Conservation (phyloP, 2,888 invertebrate genomes). For the Tridacna crocea region DNA sequence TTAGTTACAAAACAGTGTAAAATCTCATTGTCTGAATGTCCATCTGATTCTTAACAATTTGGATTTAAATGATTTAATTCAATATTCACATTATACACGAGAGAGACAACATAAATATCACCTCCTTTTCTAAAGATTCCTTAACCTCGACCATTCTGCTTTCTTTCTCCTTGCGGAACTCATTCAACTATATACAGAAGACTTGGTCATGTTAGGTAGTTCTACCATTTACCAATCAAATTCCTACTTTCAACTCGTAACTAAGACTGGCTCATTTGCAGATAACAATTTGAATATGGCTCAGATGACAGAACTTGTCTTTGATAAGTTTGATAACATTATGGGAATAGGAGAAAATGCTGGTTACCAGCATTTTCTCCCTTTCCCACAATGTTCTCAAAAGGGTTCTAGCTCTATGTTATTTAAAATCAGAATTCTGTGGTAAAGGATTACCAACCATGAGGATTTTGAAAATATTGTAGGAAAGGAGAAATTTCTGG, state of each 20-base stretch:
- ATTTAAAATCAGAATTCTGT: background rate
- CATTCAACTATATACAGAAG: constrained; percentile 24
- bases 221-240: too few relatives aligned
- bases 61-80: constrained; percentile 2
- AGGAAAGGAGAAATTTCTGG: too few relatives aligned
- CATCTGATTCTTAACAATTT: too few relatives aligned
- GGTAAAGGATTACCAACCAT: background rate
- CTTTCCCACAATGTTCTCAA: background rate
- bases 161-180: constrained; percentile 31
- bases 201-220: background rate
- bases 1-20: too few relatives aligned
- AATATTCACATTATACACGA: too few relatives aligned
- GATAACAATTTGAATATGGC: too few relatives aligned
- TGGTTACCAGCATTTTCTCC: background rate
- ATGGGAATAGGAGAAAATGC: background rate
- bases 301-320: too few relatives aligned
- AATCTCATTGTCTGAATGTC: too few relatives aligned
- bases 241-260: too few relatives aligned
- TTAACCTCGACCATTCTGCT: constrained; percentile 11
- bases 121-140: constrained; percentile 43
- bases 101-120: constrained; percentile 42
- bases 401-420: background rate
- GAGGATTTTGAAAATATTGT: too few relatives aligned
- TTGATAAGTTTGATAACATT: background rate
- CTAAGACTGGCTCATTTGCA: too few relatives aligned